Evolutionary conservation across 2,797 vertebrate genomes (phyloP), one percentile per base, ranked within the genome.

Genomic region (Protonibea diacanthus): DNA sequence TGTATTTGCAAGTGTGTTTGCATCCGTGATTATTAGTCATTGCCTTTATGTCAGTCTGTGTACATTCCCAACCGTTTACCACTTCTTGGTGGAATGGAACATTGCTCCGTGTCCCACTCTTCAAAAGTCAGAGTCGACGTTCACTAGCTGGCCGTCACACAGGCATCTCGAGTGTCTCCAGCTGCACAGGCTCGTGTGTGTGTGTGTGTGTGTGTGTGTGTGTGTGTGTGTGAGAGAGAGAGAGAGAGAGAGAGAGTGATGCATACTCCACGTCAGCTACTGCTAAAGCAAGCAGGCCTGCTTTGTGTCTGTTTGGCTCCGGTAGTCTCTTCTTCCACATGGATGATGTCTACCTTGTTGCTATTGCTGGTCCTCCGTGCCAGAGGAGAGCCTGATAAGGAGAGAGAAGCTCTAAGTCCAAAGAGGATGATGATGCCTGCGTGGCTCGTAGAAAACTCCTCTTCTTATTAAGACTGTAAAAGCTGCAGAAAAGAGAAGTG

Each of bases 241-340:
- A n/a, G n/a, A n/a, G n/a, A n/a, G n/a, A n/a, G 25, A 25, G 25
- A 25, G 25, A 27, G 64, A 62, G 68, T 57, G 40, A 65, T 74
- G 70, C 76, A 84, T 49, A 83, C 75, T 93, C 89, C 90, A 92
- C 90, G 88, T 93, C 92, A 90, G 88, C 91, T 78, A 76, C 88
- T 75, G 75, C 80, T 47, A 52, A 69, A 70, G 83, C 29, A 21
- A 74, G 81, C 62, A 71, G 57, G 68, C 49, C 64, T 61, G 75
- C 55, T 75, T 51, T 87, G 68, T 65, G 73, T 85, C 80, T 83
- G 33, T 79, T 71, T 63, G 71, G 80, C 83, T 83, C 67, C 78
- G 48, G 42, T 73, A 20, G 74, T 80, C 79, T 80, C 61, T 84
- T 67, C 52, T 11, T 84, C 44, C 67, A 27, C 45, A 15, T 76